Conservation (phyloP, 2,113 vertebrate species). For the Mobula hypostoma region DNA sequence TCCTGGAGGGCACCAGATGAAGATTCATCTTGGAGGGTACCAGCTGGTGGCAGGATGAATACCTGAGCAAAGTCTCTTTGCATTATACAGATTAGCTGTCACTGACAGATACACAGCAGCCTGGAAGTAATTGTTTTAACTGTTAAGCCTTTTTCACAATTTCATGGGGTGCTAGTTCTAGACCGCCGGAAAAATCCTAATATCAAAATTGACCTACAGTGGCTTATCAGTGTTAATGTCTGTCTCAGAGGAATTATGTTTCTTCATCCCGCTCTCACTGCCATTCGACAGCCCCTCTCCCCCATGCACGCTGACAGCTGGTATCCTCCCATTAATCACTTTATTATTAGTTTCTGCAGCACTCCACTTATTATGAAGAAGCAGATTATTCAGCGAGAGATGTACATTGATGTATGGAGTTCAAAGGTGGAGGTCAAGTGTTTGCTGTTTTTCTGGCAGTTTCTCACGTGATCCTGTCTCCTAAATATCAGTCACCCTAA, state of each 20-base stretch:
- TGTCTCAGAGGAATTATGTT: neutral
- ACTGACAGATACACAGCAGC: constrained; percentile 7
- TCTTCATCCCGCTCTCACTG: neutral
- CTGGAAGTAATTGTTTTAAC: constrained; percentile 25
- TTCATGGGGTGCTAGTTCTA: too few species aligned
- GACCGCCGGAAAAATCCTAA: neutral
- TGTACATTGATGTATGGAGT: neutral
- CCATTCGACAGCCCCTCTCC: too few species aligned
- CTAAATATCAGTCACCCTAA: neutral
- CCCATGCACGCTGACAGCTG: neutral
- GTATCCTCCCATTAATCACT: constrained; percentile 28
- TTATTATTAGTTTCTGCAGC: constrained; percentile 27
- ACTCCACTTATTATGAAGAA: constrained; percentile 18
- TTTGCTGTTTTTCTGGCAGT: neutral
- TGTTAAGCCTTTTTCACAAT: neutral
- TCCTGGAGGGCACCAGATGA: constrained; percentile 40
- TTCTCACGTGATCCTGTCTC: neutral
- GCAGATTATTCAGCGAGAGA: neutral
- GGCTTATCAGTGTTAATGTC: neutral
- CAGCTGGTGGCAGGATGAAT: constrained; percentile 43
- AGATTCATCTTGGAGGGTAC: constrained; percentile 40
- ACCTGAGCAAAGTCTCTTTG: constrained; percentile 42
- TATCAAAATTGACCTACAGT: neutral
- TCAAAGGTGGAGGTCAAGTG: constrained; percentile 22
- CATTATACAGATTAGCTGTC: constrained; percentile 26